Evolutionary conservation across 2,888 invertebrate species (phyloP).

Genomic region (Leptopterna dolabrata): DNA sequence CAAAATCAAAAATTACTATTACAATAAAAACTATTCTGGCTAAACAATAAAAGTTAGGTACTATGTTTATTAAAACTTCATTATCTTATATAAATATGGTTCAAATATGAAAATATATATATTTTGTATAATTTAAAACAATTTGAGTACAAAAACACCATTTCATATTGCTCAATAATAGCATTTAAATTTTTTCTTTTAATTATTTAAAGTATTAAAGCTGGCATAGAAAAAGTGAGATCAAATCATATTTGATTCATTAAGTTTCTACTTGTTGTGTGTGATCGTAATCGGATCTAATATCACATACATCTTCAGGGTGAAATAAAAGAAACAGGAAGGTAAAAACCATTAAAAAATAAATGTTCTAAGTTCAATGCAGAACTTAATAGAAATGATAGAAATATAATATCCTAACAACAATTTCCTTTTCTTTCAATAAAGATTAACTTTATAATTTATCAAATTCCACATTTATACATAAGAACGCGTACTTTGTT

Average conservation of each 20-base stretch:
- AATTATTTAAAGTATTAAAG: conserved; percentile 60
- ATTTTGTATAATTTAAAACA: conserved; percentile 60
- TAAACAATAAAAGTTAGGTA: conserved; percentile 57
- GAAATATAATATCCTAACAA: conserved; percentile 9
- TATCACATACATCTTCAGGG: conserved; percentile 58
- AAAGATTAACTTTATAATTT: neutral
- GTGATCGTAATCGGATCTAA: conserved; percentile 58
- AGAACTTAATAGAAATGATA: neutral
- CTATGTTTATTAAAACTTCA: conserved; percentile 54
- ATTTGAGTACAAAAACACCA: conserved; percentile 60
- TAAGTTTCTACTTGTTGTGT: conserved; percentile 50
- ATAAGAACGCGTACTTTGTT: conserved; percentile 20
- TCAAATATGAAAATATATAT: conserved; percentile 62
- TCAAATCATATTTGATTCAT: conserved; percentile 61
- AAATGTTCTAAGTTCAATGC: neutral
- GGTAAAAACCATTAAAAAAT: neutral
- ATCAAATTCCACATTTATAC: conserved; percentile 19
- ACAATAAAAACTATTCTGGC: conserved; percentile 55
- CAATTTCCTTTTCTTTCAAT: neutral
- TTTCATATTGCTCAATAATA: conserved; percentile 59
- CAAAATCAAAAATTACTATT: conserved; percentile 48
- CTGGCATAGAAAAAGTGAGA: conserved; percentile 61
- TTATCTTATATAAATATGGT: conserved; percentile 61
- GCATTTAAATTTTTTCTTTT: conserved; percentile 55
- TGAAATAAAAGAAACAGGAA: conserved; percentile 25